Percentiles rank a stretch among this genome's conserved stretches.
Conservation (phyloP, 2,113 vertebrate species). For the Lichenostomus cassidix region DNA sequence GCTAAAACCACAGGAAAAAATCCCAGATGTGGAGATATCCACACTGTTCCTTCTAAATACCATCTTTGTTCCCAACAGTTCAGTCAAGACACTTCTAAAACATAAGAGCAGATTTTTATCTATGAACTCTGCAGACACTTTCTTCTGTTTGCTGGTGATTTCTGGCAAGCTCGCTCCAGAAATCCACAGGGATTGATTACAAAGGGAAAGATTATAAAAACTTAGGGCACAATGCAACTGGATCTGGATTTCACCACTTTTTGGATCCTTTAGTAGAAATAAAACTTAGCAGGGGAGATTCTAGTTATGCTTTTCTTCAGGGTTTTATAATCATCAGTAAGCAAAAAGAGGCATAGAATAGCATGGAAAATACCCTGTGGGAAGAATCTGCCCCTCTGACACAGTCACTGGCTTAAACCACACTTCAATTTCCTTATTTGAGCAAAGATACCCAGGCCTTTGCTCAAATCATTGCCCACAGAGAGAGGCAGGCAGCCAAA, state of each 20-base stretch:
- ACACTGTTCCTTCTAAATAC: not conserved
- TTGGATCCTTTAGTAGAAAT: not conserved
- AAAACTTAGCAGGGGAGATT: not conserved
- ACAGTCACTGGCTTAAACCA: not conserved
- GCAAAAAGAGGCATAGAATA: not conserved
- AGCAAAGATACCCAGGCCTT: not conserved
- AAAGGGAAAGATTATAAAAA: not conserved
- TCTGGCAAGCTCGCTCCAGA: not conserved
- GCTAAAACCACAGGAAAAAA: not conserved
- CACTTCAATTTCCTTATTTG: not conserved
- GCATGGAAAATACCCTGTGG: not conserved
- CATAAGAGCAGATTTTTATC: not conserved
- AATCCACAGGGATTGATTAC: not conserved
- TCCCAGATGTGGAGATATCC: not conserved
- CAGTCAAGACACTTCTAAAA: not conserved
- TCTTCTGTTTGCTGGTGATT: not conserved
- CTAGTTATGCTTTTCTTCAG: not conserved
- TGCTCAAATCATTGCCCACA: not conserved
- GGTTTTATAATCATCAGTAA: not conserved
- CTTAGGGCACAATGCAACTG: not conserved
- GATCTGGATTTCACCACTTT: not conserved
- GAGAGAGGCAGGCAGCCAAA: not conserved
- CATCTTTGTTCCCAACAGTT: not conserved
- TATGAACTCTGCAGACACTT: not conserved
- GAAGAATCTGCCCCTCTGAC: not conserved